Evolutionary conservation across 1,140 invertebrate genomes (phyloP), one percentile per base, ranked within the genome.

Genomic region (Hesperophylax magnus): DNA sequence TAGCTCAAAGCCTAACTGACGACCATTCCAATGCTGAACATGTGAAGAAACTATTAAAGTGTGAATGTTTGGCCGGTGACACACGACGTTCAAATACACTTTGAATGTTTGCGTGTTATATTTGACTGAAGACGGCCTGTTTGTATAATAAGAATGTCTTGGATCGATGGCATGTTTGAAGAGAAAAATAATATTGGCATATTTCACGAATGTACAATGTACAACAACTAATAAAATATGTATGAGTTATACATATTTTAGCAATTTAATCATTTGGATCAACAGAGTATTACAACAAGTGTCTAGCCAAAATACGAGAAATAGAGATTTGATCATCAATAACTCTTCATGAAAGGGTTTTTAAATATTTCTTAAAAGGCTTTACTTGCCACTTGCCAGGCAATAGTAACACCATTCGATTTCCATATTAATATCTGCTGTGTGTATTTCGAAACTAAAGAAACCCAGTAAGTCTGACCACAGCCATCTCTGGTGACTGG

Each of bases 1-100:
- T 47, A 14, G 8, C 39, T 5, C 5, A 27, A 27, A 27, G 27
- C 5, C 0, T 14, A 9, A 47, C 39, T 47, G 39, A 20, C 56
- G n/a, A 58, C 18, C 56, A 11, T 58, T 58, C 8, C 53, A 53
- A 54, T 14, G 69, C 54, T 6, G 8, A 53, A 72, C 69, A 72
- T 72, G 18, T 56, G 69, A 72, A 72, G 69, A 72, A 72, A 72
- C 47, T 53, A 72, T 72, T 27, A 72, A 24, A 18, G 27, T 17
- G 39, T 67, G 63, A 20, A 71, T 71, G 39, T 52, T 71, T 71
- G n/a, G 8, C 9, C 15, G 22, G 24, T 71, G 67, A 71, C 67
- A 52, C 67, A 71, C 34, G 15, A 18, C 17, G 63, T 31, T 14
- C 67, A 71, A 71, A 67, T 20, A 71, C 67, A 71, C n/a, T 34